Conservation (phyloP, 2,888 invertebrate species). For the Hirtodrosophila histrioides region DNA sequence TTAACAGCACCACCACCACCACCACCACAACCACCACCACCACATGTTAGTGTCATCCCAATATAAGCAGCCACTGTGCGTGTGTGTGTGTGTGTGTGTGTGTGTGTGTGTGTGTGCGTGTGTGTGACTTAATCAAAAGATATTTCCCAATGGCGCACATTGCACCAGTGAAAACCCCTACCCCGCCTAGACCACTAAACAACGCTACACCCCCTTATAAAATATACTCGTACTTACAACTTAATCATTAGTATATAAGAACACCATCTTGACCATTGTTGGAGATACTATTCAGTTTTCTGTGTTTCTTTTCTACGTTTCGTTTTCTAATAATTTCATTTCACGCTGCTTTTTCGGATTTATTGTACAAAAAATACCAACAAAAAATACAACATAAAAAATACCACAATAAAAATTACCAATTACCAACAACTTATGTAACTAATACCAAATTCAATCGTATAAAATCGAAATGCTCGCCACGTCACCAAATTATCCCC, state of each 20-base stretch:
- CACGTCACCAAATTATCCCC: constrained; percentile 30
- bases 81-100: constrained; percentile 20
- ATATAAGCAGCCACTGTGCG: constrained; percentile 8
- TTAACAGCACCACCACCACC: constrained; percentile 26
- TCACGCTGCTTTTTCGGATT: constrained; percentile 85
- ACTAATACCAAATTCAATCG: constrained; percentile 40
- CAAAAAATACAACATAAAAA: constrained; percentile 41
- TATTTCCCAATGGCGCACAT: constrained; percentile 20
- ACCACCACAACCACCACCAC: constrained; percentile 20
- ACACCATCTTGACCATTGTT: constrained; percentile 66
- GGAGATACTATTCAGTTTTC: constrained; percentile 71
- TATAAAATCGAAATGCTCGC: constrained; percentile 42
- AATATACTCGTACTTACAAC: constrained; percentile 11
- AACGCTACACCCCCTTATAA: not conserved
- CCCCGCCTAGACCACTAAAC: not conserved
- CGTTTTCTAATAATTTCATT: constrained; percentile 82
- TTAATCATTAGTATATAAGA: constrained; percentile 63
- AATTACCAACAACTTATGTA: constrained; percentile 25
- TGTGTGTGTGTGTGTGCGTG: constrained; percentile 16
- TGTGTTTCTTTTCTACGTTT: constrained; percentile 81
- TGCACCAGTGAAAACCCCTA: constrained; percentile 22
- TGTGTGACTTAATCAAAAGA: constrained; percentile 9
- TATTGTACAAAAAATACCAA: constrained; percentile 71
- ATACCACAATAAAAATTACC: constrained; percentile 9
- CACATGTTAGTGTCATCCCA: constrained; percentile 32